Evolutionary conservation across 2,797 vertebrate genomes (phyloP).

Genomic region (Cephalopachus bancanus): DNA sequence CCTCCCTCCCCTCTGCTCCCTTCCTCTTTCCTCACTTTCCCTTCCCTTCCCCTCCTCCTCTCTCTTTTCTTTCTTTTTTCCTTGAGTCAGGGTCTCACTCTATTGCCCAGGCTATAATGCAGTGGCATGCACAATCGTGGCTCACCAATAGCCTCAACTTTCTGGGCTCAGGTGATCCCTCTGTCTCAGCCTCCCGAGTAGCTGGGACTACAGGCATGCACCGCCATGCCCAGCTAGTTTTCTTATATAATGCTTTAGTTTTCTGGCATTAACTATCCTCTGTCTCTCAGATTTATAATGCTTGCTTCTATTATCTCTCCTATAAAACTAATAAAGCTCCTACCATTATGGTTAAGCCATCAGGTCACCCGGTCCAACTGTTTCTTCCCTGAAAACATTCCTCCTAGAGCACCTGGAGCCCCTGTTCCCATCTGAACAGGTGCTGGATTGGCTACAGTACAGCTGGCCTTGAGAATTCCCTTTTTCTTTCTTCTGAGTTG

Average conservation of each 20-base stretch:
- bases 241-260: neutral
- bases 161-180: too few relatives aligned
- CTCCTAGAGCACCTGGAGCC: neutral
- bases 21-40: too few relatives aligned
- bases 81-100: too few relatives aligned
- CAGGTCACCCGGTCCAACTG: neutral
- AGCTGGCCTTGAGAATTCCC: neutral
- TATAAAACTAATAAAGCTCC: neutral
- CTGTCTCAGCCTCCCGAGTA: too few relatives aligned
- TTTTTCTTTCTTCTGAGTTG: neutral
- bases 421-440: neutral
- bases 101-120: too few relatives aligned
- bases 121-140: too few relatives aligned
- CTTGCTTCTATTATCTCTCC: neutral
- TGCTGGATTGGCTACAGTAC: neutral
- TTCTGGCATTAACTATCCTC: neutral
- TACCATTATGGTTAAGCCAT: neutral
- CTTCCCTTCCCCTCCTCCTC: too few relatives aligned
- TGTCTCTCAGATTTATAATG: neutral
- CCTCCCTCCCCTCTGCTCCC: too few relatives aligned
- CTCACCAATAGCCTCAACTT: too few relatives aligned
- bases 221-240: neutral
- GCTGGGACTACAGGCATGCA: too few relatives aligned
- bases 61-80: too few relatives aligned
- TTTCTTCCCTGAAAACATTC: neutral